Evolutionary conservation across 2,888 invertebrate genomes (phyloP).

Genomic region (Heteromyza rotundicornis): DNA sequence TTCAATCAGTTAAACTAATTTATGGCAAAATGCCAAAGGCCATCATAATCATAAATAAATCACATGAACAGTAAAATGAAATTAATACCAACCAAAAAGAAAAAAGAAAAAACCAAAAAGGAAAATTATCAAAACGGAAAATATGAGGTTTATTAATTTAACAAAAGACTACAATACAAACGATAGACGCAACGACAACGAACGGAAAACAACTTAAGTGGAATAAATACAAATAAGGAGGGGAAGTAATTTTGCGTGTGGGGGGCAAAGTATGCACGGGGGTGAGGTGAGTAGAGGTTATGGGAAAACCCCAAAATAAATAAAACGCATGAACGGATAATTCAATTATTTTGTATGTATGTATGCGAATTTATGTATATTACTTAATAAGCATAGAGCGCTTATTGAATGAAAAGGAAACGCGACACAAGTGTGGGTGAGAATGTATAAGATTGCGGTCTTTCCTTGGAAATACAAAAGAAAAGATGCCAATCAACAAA

Average conservation of each 20-base stretch:
- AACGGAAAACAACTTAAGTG: slow-evolving; percentile 11
- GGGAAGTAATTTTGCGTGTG: background rate
- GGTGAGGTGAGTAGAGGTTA: too few relatives aligned
- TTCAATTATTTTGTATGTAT: slow-evolving; percentile 9
- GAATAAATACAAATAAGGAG: slow-evolving; percentile 15
- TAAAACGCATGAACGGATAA: slow-evolving; percentile 21
- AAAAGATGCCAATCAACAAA: too few relatives aligned
- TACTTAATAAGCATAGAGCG: background rate
- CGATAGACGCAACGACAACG: background rate
- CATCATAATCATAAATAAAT: background rate
- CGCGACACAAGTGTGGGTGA: background rate
- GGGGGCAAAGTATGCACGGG: background rate
- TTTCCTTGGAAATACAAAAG: too few relatives aligned
- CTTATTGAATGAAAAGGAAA: background rate
- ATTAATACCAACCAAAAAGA: too few relatives aligned
- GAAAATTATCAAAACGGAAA: background rate
- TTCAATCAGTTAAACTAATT: background rate
- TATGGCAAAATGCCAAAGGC: background rate
- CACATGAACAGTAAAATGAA: background rate
- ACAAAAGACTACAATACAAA: background rate
- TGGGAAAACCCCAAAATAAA: too few relatives aligned
- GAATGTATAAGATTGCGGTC: too few relatives aligned
- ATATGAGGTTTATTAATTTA: background rate
- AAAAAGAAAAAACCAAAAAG: too few relatives aligned
- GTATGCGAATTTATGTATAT: slow-evolving; percentile 5